Percentiles rank a stretch among this genome's conserved stretches.
Conservation (phyloP, 2,888 invertebrate species). For the Phytoseiulus persimilis region DNA sequence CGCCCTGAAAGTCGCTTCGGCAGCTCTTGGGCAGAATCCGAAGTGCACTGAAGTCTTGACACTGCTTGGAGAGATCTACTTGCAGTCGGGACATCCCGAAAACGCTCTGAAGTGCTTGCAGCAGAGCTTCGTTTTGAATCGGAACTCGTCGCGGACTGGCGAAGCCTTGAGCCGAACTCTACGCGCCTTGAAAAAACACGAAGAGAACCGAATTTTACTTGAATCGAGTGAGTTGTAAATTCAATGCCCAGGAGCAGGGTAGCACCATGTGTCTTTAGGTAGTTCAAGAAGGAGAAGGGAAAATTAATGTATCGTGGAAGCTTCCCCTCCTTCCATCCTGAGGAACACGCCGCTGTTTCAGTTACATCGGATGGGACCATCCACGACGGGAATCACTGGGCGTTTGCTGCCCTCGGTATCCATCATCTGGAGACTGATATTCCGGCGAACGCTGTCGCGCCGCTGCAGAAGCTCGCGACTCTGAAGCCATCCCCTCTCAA, state of each 20-base stretch:
- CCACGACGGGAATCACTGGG: constrained; percentile 32
- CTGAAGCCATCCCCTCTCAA: background rate
- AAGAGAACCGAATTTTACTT: constrained; percentile 6
- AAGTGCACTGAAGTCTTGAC: constrained; percentile 7
- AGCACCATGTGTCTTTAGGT: no score
- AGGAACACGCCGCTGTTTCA: no score
- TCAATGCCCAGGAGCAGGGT: no score
- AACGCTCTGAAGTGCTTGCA: constrained; percentile 16
- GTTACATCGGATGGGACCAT: constrained; percentile 15
- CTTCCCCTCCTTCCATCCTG: no score
- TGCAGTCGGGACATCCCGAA: constrained; percentile 9
- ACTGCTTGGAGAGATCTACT: constrained; percentile 7
- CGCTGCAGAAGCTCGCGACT: background rate
- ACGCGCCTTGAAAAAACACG: background rate
- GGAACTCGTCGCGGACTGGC: background rate
- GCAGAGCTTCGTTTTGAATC: constrained; percentile 26
- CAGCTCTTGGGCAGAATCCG: constrained; percentile 11
- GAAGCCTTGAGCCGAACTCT: background rate
- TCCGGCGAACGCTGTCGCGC: background rate
- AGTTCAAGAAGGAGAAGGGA: no score
- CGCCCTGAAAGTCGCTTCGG: constrained; percentile 28
- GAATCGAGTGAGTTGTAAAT: constrained; percentile 25
- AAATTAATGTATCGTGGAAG: no score
- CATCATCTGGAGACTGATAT: background rate
- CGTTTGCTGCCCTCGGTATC: constrained; percentile 10